These are phyloP conservation scores for Capreolus pygargus DNA, from an alignment of 2,113 vertebrate genomes.

Conservation along the genomic window DNA sequence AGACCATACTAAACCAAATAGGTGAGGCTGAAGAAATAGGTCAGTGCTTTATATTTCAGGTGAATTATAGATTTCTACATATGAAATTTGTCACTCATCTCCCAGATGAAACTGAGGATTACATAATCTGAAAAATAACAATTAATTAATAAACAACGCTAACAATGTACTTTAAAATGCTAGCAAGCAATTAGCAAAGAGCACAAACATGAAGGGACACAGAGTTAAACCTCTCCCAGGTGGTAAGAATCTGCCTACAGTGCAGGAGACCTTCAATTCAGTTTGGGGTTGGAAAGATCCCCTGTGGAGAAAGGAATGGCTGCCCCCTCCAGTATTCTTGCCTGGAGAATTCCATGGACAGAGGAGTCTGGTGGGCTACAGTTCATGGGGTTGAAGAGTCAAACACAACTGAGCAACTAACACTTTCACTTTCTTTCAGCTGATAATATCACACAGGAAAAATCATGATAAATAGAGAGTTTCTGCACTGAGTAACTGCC, in stretches of 20 bases:
- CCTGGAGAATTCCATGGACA: neutral
- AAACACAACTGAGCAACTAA: neutral
- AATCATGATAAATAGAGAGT: neutral
- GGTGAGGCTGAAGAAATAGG: conserved; percentile 27
- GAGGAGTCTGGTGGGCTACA: neutral
- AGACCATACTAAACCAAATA: conserved; percentile 20
- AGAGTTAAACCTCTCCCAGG: neutral
- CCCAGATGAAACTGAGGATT: neutral
- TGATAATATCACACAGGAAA: neutral
- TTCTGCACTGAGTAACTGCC: neutral
- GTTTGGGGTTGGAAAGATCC: neutral
- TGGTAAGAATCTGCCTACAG: neutral
- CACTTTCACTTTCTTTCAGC: neutral
- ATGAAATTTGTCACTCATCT: conserved; percentile 4
- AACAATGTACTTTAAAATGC: conserved; percentile 24
- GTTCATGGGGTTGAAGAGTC: neutral
- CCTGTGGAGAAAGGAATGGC: neutral
- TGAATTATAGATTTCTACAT: conserved; percentile 17
- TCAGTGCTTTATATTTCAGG: conserved; percentile 15
- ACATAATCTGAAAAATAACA: conserved; percentile 5
- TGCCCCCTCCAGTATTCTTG: neutral
- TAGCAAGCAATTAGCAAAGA: neutral
- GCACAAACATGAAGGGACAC: neutral
- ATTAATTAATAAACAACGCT: conserved; percentile 25
- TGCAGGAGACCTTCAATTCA: neutral